A percentile compares a stretch with the other conserved stretches of the same genome.
Conservation (phyloP, 2,888 invertebrate species). For the Drosophila birchii region DNA sequence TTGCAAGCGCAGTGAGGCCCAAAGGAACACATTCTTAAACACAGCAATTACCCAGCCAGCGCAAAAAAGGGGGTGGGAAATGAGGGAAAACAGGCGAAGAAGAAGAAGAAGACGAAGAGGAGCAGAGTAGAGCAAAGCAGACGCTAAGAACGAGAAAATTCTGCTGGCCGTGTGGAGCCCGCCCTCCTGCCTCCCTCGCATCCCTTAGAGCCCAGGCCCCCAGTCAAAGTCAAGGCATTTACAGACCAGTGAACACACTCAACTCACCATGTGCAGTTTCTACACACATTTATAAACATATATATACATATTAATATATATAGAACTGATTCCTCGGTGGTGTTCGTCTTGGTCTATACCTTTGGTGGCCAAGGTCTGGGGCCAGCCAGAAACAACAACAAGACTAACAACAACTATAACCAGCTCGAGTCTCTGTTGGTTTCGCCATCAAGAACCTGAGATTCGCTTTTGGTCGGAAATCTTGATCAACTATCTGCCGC, state of each 20-base stretch:
- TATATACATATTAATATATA: slow-evolving; percentile 1
- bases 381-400: slow-evolving; percentile 18
- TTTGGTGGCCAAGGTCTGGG: slow-evolving; percentile 63
- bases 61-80: slow-evolving; percentile 14
- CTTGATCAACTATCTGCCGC: slow-evolving; percentile 19
- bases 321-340: slow-evolving; percentile 10
- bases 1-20: slow-evolving; percentile 41
- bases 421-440: slow-evolving; percentile 18
- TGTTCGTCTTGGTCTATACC: slow-evolving; percentile 34
- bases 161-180: slow-evolving; percentile 36
- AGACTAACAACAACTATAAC: slow-evolving; percentile 3
- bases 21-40: slow-evolving; percentile 76
- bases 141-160: slow-evolving; percentile 45
- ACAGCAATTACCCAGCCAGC: slow-evolving; percentile 76
- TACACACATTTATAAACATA: slow-evolving; percentile 6
- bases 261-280: slow-evolving; percentile 18
- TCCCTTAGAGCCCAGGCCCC: slow-evolving; percentile 10
- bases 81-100: slow-evolving; percentile 10
- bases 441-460: slow-evolving; percentile 30
- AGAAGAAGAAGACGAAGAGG: slow-evolving; percentile 12
- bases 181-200: slow-evolving; percentile 17
- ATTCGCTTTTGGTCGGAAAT: slow-evolving; percentile 31
- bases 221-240: slow-evolving; percentile 62
- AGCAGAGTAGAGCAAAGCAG: slow-evolving; percentile 4
- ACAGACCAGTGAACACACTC: slow-evolving; percentile 49